Base-by-base conservation (phyloP, 1,140 invertebrate genomes). In the Drosophila ohnishii region DNA sequence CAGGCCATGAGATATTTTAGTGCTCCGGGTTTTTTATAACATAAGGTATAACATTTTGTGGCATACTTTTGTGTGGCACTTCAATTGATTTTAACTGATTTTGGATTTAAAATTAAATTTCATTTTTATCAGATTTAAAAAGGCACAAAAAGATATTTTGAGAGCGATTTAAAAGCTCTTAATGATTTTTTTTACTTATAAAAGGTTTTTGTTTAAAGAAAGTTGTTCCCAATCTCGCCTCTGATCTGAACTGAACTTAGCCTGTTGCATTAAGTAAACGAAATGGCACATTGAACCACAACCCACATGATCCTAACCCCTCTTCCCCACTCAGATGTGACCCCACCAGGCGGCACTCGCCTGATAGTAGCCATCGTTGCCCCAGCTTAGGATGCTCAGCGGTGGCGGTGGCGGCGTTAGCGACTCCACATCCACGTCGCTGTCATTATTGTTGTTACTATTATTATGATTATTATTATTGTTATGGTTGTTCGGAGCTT, bases 261-360 rank as follows among this genome's bases (percentile, higher is more conserved):
- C 58, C 59, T 14, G 39, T 32, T 74, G 69, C 42, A 37, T 53
- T 79, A 88, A 86, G 83, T 86, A 83, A 86, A 88, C 75, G 67
- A 75, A 87, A 86, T 86, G 83, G 83, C 83, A 86, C 83, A 86
- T 88, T 87, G 71, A 86, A 86, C 82, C 82, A 87, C 82, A 86
- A 87, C 83, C 83, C 74, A 71, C 60, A 75, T 60, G 64, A 42
- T 37, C 60, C 34, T 13, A 22, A 28, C 45, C 28, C 28, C 28
- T 7, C 42, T 8, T 9, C 48, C 11, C 8, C 19, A 0, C 55
- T 85, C 69, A 87, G 65, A 87, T 84, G 65, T 87, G 84, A 7
- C 81, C 74, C 84, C 84, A 87, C 84, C 84, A 87, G 61, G 77
- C 66, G 59, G 77, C 77, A 37, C 67, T 88, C 8, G 84, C 85